phyloP scores from a whole-genome alignment of 2,888 invertebrate genomes.

The Ochlodes sylvanus region DNA sequence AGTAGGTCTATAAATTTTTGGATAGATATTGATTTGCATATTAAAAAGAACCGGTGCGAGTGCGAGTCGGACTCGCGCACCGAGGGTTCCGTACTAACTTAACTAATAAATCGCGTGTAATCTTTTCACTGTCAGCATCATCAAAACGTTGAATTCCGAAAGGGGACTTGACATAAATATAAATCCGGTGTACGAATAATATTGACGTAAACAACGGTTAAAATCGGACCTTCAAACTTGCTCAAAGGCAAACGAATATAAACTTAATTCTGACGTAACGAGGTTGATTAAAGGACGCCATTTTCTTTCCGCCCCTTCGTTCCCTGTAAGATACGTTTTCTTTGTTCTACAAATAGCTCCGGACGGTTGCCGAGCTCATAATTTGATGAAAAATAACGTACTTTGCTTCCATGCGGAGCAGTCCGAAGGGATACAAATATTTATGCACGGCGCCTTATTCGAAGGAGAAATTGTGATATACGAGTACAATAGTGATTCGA shows the following conservation, averaged over 20 bases:
- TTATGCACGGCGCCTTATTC: conserved; percentile 3
- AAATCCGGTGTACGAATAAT: too few species aligned
- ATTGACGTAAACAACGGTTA: too few species aligned
- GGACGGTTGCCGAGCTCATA: conserved; percentile 9
- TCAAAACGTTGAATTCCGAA: too few species aligned
- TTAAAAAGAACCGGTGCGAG: too few species aligned
- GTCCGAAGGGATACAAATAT: background rate
- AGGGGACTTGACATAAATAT: too few species aligned
- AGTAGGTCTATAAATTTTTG: too few species aligned
- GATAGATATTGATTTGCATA: too few species aligned
- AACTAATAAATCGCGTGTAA: too few species aligned
- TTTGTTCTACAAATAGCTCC: conserved; percentile 17
- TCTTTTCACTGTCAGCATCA: too few species aligned
- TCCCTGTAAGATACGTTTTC: conserved; percentile 20
- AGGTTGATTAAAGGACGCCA: conserved; percentile 17
- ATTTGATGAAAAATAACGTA: conserved; percentile 28
- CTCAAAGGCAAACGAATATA: conserved; percentile 2
- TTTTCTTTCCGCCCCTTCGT: background rate
- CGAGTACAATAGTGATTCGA: too few species aligned
- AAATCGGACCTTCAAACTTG: background rate
- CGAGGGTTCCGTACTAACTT: too few species aligned
- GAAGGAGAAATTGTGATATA: background rate
- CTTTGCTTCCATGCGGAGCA: conserved; percentile 15
- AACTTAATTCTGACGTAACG: conserved; percentile 17
- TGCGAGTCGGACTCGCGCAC: too few species aligned